Base-by-base conservation (phyloP, 2,113 vertebrate species). In the Phasianus colchicus region DNA sequence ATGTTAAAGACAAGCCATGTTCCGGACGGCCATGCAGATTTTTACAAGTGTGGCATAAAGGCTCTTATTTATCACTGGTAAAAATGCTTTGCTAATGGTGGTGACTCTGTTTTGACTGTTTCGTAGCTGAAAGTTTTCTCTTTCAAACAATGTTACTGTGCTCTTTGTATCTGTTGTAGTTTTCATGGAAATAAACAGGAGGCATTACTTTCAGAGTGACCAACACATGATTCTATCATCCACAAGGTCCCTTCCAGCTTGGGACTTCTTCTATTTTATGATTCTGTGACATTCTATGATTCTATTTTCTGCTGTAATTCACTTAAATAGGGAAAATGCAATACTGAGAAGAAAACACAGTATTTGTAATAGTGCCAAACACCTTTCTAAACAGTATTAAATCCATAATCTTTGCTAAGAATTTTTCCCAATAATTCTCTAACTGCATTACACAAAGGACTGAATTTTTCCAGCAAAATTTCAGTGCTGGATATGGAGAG, bases 371-470 rank as follows among this genome's bases (percentile, higher is more conserved):
- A 29, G 18, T 75, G 30, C 47, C 77, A 24, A 82, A 84, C 18
- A 66, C 12, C 36, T 5, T 7, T 29, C 29, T 88, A 60, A 86
- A 47, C 3, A 21, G 11, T 40, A 10, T 38, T 9, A 64, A 11
- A 57, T 16, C 65, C 0, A 24, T 32, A 36, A 22, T 7, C 14
- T 11, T 40, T 52, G 16, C 0, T 2, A 70, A 5, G 25, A 32
- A 60, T 30, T 69, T 73, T 10, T 75, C 78, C 25, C 8, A 30
- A n/a, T 50, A 84, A 63, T 73, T 87, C 27, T 79, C 5, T 43
- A 38, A 36, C 22, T 82, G 54, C 6, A 60, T 25, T 50, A 34
- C 17, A 71, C 16, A 48, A 24, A 61, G 69, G 38, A 72, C 25
- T 61, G 34, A 86, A 48, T 29, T 64, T 64, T 40, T 17, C 27